phyloP scores from a whole-genome alignment of 2,888 invertebrate genomes.

The Balanococcus diminutus region DNA sequence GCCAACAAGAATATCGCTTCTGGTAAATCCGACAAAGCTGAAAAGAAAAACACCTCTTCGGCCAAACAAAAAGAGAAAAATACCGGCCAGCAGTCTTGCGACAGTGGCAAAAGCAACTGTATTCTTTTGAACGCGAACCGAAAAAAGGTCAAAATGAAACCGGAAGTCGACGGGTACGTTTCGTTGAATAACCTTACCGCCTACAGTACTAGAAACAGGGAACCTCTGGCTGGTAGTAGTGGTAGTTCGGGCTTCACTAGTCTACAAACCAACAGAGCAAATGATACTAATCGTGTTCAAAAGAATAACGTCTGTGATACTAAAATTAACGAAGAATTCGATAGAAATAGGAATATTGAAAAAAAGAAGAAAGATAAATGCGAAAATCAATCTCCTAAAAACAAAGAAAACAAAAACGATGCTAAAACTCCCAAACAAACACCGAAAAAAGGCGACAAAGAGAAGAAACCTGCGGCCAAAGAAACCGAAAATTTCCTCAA shows the following conservation, averaged over 20 bases:
- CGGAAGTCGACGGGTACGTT: background rate
- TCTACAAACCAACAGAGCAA: background rate
- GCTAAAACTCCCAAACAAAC: conserved; percentile 54
- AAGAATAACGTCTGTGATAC: conserved; percentile 40
- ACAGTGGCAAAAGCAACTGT: conserved; percentile 18
- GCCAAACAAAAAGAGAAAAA: background rate
- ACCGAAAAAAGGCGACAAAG: conserved; percentile 55
- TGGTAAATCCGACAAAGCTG: conserved; percentile 55
- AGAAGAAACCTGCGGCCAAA: conserved; percentile 55
- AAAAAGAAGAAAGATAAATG: conserved; percentile 15
- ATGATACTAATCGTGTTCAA: background rate
- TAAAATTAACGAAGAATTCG: background rate
- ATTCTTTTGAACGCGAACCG: conserved; percentile 43
- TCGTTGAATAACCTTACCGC: background rate
- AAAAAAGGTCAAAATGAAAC: conserved; percentile 52
- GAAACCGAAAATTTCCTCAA: conserved; percentile 57
- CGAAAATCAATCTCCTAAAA: conserved; percentile 31
- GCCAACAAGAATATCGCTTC: conserved; percentile 1
- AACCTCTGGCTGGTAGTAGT: background rate
- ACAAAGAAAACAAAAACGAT: conserved; percentile 23
- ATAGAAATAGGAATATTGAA: conserved; percentile 1
- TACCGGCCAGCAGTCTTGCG: background rate
- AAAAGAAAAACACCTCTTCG: conserved; percentile 50
- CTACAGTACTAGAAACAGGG: background rate
- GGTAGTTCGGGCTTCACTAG: background rate